Conservation (phyloP, 2,888 invertebrate species). For the Epiblema foenella region DNA sequence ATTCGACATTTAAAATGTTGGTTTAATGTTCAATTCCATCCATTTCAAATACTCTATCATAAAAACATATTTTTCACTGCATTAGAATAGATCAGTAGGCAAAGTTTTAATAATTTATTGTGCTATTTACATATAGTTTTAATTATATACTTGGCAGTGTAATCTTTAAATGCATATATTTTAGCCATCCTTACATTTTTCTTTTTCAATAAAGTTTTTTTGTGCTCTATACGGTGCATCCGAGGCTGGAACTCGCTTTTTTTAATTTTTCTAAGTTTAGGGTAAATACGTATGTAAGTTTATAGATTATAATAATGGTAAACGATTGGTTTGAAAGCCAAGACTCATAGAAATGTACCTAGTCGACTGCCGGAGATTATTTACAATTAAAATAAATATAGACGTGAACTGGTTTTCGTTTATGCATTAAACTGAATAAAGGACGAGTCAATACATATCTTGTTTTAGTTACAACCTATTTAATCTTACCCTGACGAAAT, state of each 20-base stretch:
- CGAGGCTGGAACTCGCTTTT: too few relatives aligned
- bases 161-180: too few relatives aligned
- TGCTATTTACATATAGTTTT: neutral
- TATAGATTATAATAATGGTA: neutral
- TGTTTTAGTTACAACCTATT: slow-evolving; percentile 50
- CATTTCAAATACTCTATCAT: neutral
- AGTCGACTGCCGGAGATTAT: slow-evolving; percentile 64
- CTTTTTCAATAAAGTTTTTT: too few relatives aligned
- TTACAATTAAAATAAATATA: slow-evolving; percentile 59
- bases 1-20: neutral
- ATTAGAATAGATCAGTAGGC: neutral
- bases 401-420: slow-evolving; percentile 77
- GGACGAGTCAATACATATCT: slow-evolving; percentile 63
- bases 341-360: neutral
- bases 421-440: slow-evolving; percentile 80
- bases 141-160: too few relatives aligned
- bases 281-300: neutral
- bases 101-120: neutral
- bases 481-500: neutral
- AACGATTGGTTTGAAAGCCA: slow-evolving; percentile 13
- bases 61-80: neutral
- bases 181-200: too few relatives aligned
- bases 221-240: too few relatives aligned
- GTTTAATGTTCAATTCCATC: neutral
- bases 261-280: too few relatives aligned